Evolutionary conservation across 2,797 vertebrate species (phyloP).

Genomic region (Syngnathus rostellatus): DNA sequence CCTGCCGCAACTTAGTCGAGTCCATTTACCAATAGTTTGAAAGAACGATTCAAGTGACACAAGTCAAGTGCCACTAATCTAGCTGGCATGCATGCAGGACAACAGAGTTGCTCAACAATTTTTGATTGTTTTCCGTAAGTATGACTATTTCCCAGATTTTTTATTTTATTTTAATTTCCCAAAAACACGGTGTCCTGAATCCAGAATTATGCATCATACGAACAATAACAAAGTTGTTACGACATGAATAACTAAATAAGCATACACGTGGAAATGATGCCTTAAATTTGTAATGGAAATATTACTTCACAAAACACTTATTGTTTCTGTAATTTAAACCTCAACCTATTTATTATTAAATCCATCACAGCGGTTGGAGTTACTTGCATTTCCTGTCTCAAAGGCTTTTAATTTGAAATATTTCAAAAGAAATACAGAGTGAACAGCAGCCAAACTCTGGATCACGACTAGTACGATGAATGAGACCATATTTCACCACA

Average conservation of each 20-base stretch:
- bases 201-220: neutral
- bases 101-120: neutral
- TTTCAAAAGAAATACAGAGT: neutral
- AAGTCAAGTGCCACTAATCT: neutral
- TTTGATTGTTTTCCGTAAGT: neutral
- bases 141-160: neutral
- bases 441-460: slow-evolving; percentile 9
- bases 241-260: neutral
- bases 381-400: neutral
- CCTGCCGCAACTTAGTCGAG: slow-evolving; percentile 10
- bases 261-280: neutral
- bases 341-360: neutral
- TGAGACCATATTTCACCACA: slow-evolving; percentile 1
- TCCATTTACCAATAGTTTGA: neutral
- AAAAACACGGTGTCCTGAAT: neutral
- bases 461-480: slow-evolving; percentile 14
- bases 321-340: neutral
- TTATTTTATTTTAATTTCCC: neutral
- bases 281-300: neutral
- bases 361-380: neutral
- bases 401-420: neutral
- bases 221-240: neutral
- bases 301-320: neutral
- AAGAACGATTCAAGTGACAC: neutral
- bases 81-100: neutral